Evolutionary conservation across 2,797 vertebrate genomes (phyloP), one percentile per base, ranked within the genome.

Genomic region (Bryconaethiops microstoma): DNA sequence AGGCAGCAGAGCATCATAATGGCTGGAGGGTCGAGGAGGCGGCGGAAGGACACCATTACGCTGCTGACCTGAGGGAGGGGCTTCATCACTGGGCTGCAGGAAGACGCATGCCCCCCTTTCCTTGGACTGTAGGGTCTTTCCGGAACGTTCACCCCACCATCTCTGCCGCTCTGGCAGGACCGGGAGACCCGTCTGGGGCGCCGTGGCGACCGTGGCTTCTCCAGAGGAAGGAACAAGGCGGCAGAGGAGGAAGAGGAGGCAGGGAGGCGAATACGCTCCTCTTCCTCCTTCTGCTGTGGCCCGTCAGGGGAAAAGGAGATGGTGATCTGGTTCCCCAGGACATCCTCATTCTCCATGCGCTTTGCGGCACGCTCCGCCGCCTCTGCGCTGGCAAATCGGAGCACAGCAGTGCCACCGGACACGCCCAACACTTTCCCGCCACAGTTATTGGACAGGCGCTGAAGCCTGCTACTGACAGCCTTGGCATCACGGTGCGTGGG

Each of bases 311-410:
- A 95, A 88, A 97, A 96, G 16, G 98, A 97, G 60, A 98, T 94
- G 52, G 93, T 87, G 91, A 99, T 99, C 88, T 95, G 92, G 85
- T 91, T 96, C 70, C 98, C 98, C 89, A 97, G 98, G 64, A 99
- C 98, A 14, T 99, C 98, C 89, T 99, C 98, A 3, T 99, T 98
- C 86, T 99, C 97, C 97, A 99, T 99, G 83, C 98, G 94, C 89
- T 98, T 98, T 86, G 94, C 94, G 57, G 98, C 98, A 0, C 98
- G 96, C 2, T 96, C 95, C 0, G 98, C 98, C 0, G 96, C 97
- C 1, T 97, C 97, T 0, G 92, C 93, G 89, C 93, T 98, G 86
- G 96, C 87, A 82, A 99, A 99, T 50, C 98, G 96, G 60, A 99
- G 97, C 84, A 98, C 95, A 0, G 96, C 98, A 0, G 94, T 93